phyloP scores from a whole-genome alignment of 1,140 invertebrate genomes.

The Macrostomum lignano region DNA sequence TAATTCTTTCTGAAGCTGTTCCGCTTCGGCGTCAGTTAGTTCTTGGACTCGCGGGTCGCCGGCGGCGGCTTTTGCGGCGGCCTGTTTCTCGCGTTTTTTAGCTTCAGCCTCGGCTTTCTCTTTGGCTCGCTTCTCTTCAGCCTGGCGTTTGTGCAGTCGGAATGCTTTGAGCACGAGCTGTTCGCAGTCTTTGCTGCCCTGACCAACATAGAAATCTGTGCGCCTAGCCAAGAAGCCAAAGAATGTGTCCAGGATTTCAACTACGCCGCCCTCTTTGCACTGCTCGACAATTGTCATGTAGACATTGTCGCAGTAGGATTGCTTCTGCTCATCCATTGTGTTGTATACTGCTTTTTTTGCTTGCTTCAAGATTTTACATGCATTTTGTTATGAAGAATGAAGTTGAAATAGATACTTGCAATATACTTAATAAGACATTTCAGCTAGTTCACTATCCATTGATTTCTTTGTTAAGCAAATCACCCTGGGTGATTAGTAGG shows the following conservation, averaged over 20 bases:
- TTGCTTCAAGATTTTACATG: too few relatives aligned
- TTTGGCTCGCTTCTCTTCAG: constrained; percentile 3
- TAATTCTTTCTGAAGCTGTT: background rate
- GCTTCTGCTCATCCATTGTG: too few relatives aligned
- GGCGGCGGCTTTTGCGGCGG: background rate
- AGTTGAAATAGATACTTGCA: too few relatives aligned
- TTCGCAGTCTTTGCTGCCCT: too few relatives aligned
- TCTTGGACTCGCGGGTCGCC: background rate
- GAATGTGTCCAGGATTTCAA: constrained; percentile 2
- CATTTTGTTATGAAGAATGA: too few relatives aligned
- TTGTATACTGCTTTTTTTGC: too few relatives aligned
- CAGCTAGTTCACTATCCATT: too few relatives aligned
- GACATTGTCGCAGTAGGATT: constrained; percentile 1
- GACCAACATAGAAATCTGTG: constrained; percentile 4
- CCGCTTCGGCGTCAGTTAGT: background rate
- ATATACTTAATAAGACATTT: too few relatives aligned
- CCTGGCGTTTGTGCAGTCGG: background rate
- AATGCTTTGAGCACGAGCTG: too few relatives aligned
- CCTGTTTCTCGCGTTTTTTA: constrained; percentile 1
- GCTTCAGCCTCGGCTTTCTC: background rate
- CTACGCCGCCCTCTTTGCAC: constrained; percentile 4
- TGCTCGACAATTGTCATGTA: background rate
- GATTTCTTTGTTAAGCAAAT: too few relatives aligned
- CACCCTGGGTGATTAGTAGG: too few relatives aligned
- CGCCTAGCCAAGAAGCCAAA: constrained; percentile 5